Base-by-base conservation (phyloP, 2,797 vertebrate species). In the Alosa sapidissima region DNA sequence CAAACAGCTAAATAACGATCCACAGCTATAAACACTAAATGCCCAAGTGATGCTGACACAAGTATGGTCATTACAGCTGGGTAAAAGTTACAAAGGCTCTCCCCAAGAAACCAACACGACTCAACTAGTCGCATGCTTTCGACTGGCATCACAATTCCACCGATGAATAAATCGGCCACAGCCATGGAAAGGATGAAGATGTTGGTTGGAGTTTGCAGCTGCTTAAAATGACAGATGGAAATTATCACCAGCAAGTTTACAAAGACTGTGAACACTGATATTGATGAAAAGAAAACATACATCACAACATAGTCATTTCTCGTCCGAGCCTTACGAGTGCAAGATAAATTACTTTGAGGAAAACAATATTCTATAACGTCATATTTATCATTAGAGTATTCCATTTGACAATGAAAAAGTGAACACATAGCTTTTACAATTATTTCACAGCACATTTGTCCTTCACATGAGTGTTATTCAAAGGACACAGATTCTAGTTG, bases 111-210 rank as follows among this genome's bases (percentile, higher is more conserved):
- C 94, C 96, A 97, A 89, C 94, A 96, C 9, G 88, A 92, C 83
- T 95, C 93, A 81, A 94, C 90, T 0, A 94, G 89, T 21, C 93
- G 89, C 72, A 94, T 24, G 54, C 90, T 93, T 8, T 94, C 93
- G 2, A 94, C 91, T 0, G 95, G 95, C 96, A 95, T 95, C 87
- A 96, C 85, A 84, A 94, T 49, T 84, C 95, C 92, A 48, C 94
- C 94, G 4, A 96, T 87, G 0, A 96, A 92, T 85, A 96, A 94
- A 88, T 97, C 95, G 0, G 94, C 92, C 86, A 90, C 0, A 0
- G 94, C 95, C 94, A 95, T 92, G 84, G 95, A 96, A 82, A 95
- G 93, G 83, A 96, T 93, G 81, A 96, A 92, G 81, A 95, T 91
- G 88, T 95, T 96, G 89, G 94, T 94, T 0, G 93, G 93, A 9